Evolutionary conservation across 2,113 vertebrate genomes (phyloP).

Genomic region (Platysternon megacephalum): DNA sequence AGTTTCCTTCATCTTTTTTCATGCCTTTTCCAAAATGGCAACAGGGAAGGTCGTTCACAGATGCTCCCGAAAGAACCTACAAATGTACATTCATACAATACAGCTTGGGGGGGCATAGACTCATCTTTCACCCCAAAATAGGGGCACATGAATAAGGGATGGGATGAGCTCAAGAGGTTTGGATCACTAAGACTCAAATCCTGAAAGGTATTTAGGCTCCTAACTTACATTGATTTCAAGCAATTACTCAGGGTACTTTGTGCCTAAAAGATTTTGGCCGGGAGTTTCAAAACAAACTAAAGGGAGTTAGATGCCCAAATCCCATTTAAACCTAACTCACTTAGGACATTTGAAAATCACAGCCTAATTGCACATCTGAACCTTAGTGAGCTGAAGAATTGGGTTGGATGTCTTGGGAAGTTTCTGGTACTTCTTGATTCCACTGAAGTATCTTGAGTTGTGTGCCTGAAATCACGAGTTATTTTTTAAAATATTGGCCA

Average conservation of each 20-base stretch:
- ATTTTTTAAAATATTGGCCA: not conserved
- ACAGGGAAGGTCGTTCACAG: not conserved
- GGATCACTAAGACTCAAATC: not conserved
- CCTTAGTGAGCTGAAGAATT: not conserved
- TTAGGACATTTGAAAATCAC: not conserved
- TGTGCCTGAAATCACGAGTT: not conserved
- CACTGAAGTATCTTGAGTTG: not conserved
- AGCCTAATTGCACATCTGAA: not conserved
- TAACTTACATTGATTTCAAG: not conserved
- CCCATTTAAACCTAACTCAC: not conserved
- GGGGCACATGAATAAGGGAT: not conserved
- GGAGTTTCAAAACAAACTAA: not conserved
- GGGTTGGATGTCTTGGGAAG: not conserved
- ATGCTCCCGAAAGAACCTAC: constrained; percentile 29
- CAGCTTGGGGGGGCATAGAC: not conserved
- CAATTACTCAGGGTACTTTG: not conserved
- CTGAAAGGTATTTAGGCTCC: not conserved
- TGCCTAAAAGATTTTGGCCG: not conserved
- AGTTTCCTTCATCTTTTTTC: not conserved
- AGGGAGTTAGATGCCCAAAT: not conserved
- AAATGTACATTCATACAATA: not conserved
- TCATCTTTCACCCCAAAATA: not conserved
- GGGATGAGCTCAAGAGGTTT: not conserved
- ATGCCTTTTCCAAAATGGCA: constrained; percentile 21
- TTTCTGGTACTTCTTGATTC: not conserved